Base-by-base conservation (phyloP, 1,140 invertebrate species). In the Cydia fagiglandana region DNA sequence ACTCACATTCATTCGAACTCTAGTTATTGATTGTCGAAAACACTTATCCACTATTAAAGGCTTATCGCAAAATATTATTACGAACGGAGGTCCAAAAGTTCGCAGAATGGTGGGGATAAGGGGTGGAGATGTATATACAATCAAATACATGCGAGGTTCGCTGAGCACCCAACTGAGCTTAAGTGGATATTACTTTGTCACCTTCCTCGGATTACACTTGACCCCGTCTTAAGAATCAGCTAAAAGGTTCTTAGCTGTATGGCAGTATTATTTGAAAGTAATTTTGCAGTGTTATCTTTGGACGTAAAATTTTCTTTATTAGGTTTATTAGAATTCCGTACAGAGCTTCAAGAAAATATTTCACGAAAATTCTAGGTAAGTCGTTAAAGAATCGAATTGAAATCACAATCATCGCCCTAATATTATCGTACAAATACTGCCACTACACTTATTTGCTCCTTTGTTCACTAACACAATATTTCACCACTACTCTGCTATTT, bases 171-270 rank as follows among this genome's bases (percentile, higher is more conserved):
- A 41, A 70, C 30, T 20, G 66, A 13, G 66, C 45, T 70, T 70
- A 70, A 70, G 66, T 70, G 34, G 66, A 20, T 41, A 70, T 70
- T 38, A 38, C 30, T 70, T 24, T 45, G 66, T 70, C 66, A 70
- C 66, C 66, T 70, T 20, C 24, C 34, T 70, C 66, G 34, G 66
- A 70, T 70, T 70, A 70, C 66, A 70, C 66, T 70, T 70, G 66
- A 70, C 66, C 66, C 66, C 17, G 38, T 38, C 64, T 5, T 30
- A 68, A 38, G 64, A 34, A 70, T 17, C 66, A 17, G 30, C 66
- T 38, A 38, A 70, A 70, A 45, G 56, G 56, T 24, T 61, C 10
- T 61, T 61, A 61, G 17, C 24, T 12, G n/a, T 12, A 17, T 53
- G 47, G 4, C 15, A 15, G n/a, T 17, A 53, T 61, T 61, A 7